phyloP scores from a whole-genome alignment of 1,140 invertebrate species.

The Branchinecta lindahli region DNA sequence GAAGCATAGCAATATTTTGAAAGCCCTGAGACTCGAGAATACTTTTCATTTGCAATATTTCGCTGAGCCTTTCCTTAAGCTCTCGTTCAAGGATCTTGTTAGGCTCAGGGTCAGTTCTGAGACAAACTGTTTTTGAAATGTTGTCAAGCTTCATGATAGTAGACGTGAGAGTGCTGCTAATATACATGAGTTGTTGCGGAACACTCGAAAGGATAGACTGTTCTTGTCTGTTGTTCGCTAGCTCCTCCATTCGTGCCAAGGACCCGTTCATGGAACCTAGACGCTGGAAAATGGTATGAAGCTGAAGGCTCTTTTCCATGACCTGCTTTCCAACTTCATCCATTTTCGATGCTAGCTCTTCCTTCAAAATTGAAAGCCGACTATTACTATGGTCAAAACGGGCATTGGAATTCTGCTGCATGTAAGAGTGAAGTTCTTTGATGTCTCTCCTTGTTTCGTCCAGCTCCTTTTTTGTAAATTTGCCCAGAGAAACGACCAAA shows the following conservation, averaged over 20 bases:
- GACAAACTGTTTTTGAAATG: not conserved
- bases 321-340: not conserved
- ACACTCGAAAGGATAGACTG: too few species aligned
- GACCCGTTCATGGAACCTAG: not conserved
- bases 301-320: not conserved
- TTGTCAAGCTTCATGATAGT: too few species aligned
- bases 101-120: not conserved
- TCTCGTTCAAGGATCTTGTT: not conserved
- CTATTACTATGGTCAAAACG: not conserved
- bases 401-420: not conserved
- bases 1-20: too few species aligned
- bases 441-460: not conserved
- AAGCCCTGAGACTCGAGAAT: not conserved
- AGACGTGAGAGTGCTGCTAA: too few species aligned
- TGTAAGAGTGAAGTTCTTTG: not conserved
- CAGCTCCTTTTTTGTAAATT: not conserved
- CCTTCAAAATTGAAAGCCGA: not conserved
- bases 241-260: too few species aligned
- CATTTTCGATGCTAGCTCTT: not conserved
- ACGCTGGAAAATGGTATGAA: not conserved
- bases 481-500: not conserved
- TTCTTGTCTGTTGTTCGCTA: too few species aligned
- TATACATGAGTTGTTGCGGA: too few species aligned
- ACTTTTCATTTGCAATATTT: not conserved
- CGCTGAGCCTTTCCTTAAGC: not conserved